phyloP scores from a whole-genome alignment of 2,113 vertebrate genomes.

The Chaenogobius annularis region DNA sequence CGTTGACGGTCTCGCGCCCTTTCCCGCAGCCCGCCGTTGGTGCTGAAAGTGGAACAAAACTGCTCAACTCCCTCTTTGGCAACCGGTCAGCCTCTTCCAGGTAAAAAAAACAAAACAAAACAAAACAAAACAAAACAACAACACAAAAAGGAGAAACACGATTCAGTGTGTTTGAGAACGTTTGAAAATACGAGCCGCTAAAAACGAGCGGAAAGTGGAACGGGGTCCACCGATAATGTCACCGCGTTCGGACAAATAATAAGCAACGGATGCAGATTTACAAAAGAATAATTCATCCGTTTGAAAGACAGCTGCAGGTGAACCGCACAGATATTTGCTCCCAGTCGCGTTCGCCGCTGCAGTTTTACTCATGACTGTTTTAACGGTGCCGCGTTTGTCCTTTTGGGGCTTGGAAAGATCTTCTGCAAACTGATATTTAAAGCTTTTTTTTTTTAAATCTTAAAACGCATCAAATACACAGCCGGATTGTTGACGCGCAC shows the following conservation, averaged over 20 bases:
- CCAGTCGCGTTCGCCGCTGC: not conserved
- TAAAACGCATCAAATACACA: too few species aligned
- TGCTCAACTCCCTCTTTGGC: not conserved
- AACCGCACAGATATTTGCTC: not conserved
- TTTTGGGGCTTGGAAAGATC: too few species aligned
- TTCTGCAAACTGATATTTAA: too few species aligned
- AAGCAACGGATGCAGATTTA: not conserved
- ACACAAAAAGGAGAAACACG: too few species aligned
- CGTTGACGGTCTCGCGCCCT: not conserved
- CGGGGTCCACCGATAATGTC: not conserved
- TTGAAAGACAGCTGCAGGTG: not conserved
- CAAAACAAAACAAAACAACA: too few species aligned
- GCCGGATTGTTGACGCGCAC: too few species aligned
- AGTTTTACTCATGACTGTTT: constrained; percentile 24
- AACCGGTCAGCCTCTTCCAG: not conserved
- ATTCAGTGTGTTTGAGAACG: too few species aligned
- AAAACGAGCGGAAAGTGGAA: not conserved
- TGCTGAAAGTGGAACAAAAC: not conserved
- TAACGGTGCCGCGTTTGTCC: constrained; percentile 8
- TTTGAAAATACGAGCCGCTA: too few species aligned
- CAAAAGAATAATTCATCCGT: not conserved
- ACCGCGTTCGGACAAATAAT: not conserved
- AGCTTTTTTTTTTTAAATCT: too few species aligned
- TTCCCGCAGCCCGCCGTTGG: not conserved
- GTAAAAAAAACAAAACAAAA: not conserved